Percentiles rank a stretch among this genome's conserved stretches.
Evolutionary conservation across 2,113 vertebrate genomes (phyloP).

Genomic region (Anguilla japonica): DNA sequence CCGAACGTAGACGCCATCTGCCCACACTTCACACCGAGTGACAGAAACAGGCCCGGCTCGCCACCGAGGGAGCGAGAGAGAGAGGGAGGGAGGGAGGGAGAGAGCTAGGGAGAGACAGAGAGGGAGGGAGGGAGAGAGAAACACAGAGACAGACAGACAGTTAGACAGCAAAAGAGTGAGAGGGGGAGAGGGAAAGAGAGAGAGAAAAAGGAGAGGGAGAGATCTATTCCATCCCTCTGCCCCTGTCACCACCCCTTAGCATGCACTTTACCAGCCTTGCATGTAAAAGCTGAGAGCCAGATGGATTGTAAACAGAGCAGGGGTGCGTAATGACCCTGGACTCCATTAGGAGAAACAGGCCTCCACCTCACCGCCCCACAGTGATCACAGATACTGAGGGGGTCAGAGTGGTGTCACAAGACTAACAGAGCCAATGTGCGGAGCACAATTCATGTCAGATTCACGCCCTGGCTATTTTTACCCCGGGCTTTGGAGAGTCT

Average conservation of each 20-base stretch:
- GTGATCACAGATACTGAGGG: background rate
- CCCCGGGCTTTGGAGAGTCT: background rate
- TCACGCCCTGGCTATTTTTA: background rate
- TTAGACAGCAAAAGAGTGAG: too few species aligned
- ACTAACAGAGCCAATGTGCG: background rate
- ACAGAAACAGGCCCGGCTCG: constrained; percentile 4
- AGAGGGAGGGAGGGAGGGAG: too few species aligned
- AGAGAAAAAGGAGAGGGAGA: too few species aligned
- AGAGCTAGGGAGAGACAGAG: too few species aligned
- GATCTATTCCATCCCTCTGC: too few species aligned
- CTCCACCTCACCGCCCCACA: background rate
- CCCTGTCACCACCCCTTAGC: too few species aligned
- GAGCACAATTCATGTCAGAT: background rate
- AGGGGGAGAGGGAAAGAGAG: too few species aligned
- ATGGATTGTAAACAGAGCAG: constrained; percentile 2
- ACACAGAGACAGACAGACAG: too few species aligned
- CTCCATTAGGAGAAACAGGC: background rate
- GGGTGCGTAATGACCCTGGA: background rate
- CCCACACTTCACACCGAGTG: constrained; percentile 15
- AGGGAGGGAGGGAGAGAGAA: too few species aligned
- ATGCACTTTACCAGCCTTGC: too few species aligned
- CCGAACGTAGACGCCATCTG: background rate
- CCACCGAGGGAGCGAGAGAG: background rate
- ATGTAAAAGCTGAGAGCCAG: background rate
- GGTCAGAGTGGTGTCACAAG: background rate